Evolutionary conservation across 2,888 invertebrate genomes (phyloP), one percentile per base, ranked within the genome.

Genomic region (Mythimna loreyi): DNA sequence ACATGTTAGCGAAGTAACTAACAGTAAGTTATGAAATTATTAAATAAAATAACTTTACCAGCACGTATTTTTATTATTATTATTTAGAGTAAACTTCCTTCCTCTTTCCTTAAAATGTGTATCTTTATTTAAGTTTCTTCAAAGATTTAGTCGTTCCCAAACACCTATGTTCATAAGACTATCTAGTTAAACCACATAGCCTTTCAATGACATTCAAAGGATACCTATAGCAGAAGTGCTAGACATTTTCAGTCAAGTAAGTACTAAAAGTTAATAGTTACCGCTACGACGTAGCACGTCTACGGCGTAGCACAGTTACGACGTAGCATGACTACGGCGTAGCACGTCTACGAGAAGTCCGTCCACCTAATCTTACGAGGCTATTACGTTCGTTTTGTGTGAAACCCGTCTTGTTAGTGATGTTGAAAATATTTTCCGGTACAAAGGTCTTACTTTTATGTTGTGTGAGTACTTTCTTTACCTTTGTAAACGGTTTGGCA

Each of bases 321-420:
- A 16, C 16, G 40, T 40, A 40, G 40, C 40, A 16, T 40, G 16
- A 40, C 33, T 75, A 80, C 72, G 77, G 50, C 65, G 81, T 81
- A 79, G 78, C 78, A 80, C 55, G 65, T 80, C 77, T 80, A 75
- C 70, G 49, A 77, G 61, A 75, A 65, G 47, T 65, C 76, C 62
- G 47, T 49, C 40, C 55, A 47, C 43, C 4, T 80, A 56, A 80
- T 53, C 49, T 72, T 76, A 57, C 30, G 52, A 66, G 49, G 61
- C 55, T 19, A 60, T 80, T 63, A 68, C 47, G 45, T 67, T 53
- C 61, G 50, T 70, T 62, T 57, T 47, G 53, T 65, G 56, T 62
- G 45, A 61, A 64, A 50, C 33, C 16, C 11, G 40, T 68, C 49
- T 68, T 75, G 52, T 74, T 63, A 73, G 50, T 52, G 56, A 47